These are phyloP conservation scores for Mimachlamys varia DNA, from an alignment of 2,888 invertebrate genomes.

Conservation along the genomic window DNA sequence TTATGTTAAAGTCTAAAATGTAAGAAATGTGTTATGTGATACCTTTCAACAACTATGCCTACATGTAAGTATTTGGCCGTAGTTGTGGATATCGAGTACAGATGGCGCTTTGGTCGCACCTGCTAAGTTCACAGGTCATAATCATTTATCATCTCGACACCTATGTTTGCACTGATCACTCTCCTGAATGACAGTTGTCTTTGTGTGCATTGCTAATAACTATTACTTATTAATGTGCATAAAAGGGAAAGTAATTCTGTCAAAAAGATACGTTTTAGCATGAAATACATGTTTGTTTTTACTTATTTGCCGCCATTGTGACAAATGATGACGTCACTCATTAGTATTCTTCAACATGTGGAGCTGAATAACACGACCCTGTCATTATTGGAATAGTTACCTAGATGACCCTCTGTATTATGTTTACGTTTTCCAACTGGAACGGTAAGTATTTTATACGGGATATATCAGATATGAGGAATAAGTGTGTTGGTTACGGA, in stretches of 20 bases:
- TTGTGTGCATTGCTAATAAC: constrained; percentile 9
- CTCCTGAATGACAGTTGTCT: constrained; percentile 29
- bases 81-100: background rate
- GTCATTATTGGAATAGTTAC: constrained; percentile 31
- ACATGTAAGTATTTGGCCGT: background rate
- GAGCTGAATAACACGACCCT: constrained; percentile 33
- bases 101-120: constrained; percentile 27
- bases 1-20: no score
- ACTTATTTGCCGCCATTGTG: constrained; percentile 55
- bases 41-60: background rate
- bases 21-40: no score
- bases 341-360: constrained; percentile 34
- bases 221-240: background rate
- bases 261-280: constrained; percentile 37
- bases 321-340: constrained; percentile 51
- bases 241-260: constrained; percentile 29
- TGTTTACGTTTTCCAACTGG: background rate
- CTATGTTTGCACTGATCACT: constrained; percentile 4
- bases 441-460: background rate
- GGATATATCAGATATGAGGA: background rate
- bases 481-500: constrained; percentile 10
- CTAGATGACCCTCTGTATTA: background rate
- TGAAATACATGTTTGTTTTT: constrained; percentile 45
- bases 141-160: constrained; percentile 24
- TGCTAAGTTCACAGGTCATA: constrained; percentile 19